Evolutionary conservation across 2,113 vertebrate genomes (phyloP).

Genomic region (Cisticola juncidis): DNA sequence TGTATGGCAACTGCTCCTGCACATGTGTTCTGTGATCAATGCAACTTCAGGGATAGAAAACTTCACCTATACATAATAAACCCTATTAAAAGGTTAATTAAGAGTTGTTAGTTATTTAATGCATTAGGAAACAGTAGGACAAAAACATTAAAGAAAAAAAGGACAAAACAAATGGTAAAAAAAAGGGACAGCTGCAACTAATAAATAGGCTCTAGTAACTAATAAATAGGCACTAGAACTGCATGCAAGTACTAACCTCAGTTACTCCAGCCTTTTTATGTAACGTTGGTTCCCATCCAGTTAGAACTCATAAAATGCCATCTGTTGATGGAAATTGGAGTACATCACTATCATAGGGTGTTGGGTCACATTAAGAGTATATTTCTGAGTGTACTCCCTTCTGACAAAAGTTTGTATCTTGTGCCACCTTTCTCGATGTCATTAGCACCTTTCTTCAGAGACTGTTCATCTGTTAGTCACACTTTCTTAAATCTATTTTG

Average conservation of each 20-base stretch:
- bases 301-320: background rate
- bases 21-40: background rate
- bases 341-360: fast-evolving
- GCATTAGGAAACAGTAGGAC: background rate
- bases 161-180: background rate
- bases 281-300: background rate
- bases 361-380: background rate
- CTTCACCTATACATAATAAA: background rate
- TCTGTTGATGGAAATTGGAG: background rate
- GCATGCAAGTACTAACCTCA: background rate
- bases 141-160: background rate
- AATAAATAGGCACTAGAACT: background rate
- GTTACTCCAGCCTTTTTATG: background rate
- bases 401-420: background rate
- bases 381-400: background rate
- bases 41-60: background rate
- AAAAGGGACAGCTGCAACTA: background rate
- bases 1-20: background rate
- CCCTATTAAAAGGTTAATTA: background rate
- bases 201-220: background rate
- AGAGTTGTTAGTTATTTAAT: background rate
- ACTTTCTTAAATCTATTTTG: background rate
- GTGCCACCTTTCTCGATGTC: background rate
- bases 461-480: background rate
- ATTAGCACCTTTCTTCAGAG: background rate